These are phyloP conservation scores for Andrena hattorfiana DNA, from an alignment of 2,888 invertebrate species.

Conservation along the genomic window DNA sequence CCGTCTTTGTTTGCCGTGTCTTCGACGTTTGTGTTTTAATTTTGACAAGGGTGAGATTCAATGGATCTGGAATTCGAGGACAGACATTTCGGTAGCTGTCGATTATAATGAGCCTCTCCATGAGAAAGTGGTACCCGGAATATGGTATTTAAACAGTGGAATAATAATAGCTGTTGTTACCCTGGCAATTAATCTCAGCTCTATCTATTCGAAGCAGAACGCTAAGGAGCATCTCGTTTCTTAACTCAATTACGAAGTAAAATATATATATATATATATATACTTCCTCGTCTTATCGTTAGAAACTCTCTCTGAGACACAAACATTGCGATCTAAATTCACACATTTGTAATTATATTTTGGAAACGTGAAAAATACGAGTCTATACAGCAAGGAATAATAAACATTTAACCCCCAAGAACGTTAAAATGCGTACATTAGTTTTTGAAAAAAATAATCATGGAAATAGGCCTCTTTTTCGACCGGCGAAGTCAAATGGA, in stretches of 20 bases:
- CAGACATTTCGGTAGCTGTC: background rate
- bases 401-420: no score
- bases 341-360: no score
- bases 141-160: background rate
- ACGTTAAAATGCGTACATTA: background rate
- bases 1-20: background rate
- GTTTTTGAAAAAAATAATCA: background rate
- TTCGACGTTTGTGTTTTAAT: background rate
- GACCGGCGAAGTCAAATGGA: no score
- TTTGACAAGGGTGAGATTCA: constrained; percentile 14
- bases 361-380: no score
- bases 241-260: background rate
- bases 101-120: background rate
- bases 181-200: constrained; percentile 57
- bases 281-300: constrained; percentile 3
- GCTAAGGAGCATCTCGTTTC: background rate
- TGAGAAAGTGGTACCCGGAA: background rate
- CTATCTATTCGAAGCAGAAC: background rate
- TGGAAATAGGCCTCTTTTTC: background rate
- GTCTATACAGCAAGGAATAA: no score
- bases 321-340: background rate
- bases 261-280: constrained; percentile 10
- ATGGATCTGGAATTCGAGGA: background rate
- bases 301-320: background rate
- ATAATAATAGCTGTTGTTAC: constrained; percentile 35